Evolutionary conservation across 2,888 invertebrate genomes (phyloP), one percentile per base, ranked within the genome.

Genomic region (Steinernema scapterisci): DNA sequence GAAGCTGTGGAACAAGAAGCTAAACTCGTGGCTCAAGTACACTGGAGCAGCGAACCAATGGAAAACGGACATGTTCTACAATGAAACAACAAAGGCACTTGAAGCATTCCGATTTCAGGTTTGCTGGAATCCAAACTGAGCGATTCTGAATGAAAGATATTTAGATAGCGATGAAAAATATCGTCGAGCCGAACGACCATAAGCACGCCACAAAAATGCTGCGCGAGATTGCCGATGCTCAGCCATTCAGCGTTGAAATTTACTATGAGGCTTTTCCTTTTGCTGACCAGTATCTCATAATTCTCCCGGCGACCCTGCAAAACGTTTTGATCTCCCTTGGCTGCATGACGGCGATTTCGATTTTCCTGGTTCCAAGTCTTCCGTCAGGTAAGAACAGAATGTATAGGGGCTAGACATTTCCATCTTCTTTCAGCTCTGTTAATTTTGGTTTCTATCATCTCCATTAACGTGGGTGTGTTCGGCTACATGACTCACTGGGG

Each of bases 401-500:
- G 13, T 16, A 7, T 13, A 19, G 5, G n/a, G 3, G 19, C 13
- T 16, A 5, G 13, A 48, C 48, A 7, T 7, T 48, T n/a, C 3
- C 48, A 7, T 16, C 19, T 23, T 0, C 0, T 52, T 80, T 95
- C 94, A 89, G 94, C 94, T 0, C 89, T 95, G 6, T 95, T 95
- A 94, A 95, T 96, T 0, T 95, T 95, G 9, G 93, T 95, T 87
- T 94, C 95, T 84, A 95, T 95, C 76, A 92, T 95, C 74, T 95
- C 95, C 5, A 95, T 96, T 81, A 95, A 95, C 89, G 89, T 93
- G 16, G 95, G 96, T 0, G 95, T 96, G 0, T 93, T 95, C 1
- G 95, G 95, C 5, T 96, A 95, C 90, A 96, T 96, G 95, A 93
- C 95, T 0, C 90, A 95, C 23, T 86, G 95, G 96, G 93, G 93